These are phyloP conservation scores for Bradypodion pumilum DNA, from an alignment of 2,797 vertebrate species.

Conservation along the genomic window DNA sequence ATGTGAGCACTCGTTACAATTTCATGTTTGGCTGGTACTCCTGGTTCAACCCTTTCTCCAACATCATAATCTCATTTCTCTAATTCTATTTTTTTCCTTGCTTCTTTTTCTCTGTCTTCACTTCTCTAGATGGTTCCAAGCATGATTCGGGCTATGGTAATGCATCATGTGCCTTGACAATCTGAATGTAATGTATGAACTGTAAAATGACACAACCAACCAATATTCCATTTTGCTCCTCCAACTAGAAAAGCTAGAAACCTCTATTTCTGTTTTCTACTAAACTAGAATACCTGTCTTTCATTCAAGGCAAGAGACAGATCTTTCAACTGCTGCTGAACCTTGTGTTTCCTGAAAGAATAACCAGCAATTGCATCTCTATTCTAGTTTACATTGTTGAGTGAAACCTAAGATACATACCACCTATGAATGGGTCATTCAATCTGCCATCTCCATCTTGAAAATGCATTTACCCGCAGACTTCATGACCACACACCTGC, in stretches of 20 bases:
- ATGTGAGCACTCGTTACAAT: too few species aligned
- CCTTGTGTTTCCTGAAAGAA: not conserved
- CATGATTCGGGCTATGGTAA: too few species aligned
- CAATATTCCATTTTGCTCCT: too few species aligned
- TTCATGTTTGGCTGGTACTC: too few species aligned
- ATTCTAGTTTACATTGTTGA: not conserved
- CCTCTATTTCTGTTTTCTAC: too few species aligned
- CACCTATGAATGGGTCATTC: not conserved
- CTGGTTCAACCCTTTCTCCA: too few species aligned
- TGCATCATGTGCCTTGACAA: too few species aligned
- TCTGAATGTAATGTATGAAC: too few species aligned
- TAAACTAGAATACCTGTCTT: not conserved
- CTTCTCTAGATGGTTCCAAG: not conserved
- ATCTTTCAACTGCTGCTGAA: not conserved
- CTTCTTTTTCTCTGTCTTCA: not conserved
- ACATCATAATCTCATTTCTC: not conserved
- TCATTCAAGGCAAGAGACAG: not conserved
- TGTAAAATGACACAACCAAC: too few species aligned
- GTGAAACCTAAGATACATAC: not conserved
- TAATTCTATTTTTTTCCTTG: not conserved
- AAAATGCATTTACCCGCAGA: not conserved
- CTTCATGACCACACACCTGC: not conserved
- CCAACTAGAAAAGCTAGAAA: too few species aligned
- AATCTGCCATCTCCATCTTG: not conserved
- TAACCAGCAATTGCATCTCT: not conserved